Evolutionary conservation across 2,113 vertebrate species (phyloP), one percentile per base, ranked within the genome.

Genomic region (Nesospiza acunhae): DNA sequence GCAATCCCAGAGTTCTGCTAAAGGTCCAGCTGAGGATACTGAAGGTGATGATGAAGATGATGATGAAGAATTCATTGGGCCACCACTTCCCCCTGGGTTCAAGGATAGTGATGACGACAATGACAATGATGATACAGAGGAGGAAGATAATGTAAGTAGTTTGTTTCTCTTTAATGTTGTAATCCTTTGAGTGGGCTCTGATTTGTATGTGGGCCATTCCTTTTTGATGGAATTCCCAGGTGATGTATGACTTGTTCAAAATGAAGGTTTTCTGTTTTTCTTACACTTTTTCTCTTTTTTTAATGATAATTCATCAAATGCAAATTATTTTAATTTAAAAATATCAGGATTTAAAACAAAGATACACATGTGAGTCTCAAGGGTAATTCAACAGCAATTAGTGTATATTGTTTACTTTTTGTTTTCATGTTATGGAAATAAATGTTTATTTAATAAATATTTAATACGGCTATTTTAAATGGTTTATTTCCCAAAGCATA

Each of bases 51-150:
- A 81, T 33, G 78, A 53, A 4, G 50, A 53, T 17, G 16, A 30
- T 30, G 50, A 53, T 18, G 83, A 35, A 15, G 77, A 77, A 60
- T 83, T 90, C 35, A 83, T 83, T 2, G 87, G 87, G 30, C 70
- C 87, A 27, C 87, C 87, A 55, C 87, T 90, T 76, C 87, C 87
- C 4, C 87, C 70, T 55, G 87, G 87, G 31, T 89, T 77, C 74
- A 78, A 49, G 52, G 81, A 14, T 42, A 98, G 93, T 55, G 97
- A 84, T n/a, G 98, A 97, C 0, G 98, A 98, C 18, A 97, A 97
- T 1, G 53, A 82, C 53, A 69, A 53, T 27, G 69, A 89, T 41
- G 53, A 89, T 62, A 76, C 78, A 76, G 87, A 88, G 35, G 67
- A 89, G 47, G 87, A 76, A 47, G 78, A 89, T 62, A 55, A 47